A percentile compares a stretch with the other conserved stretches of the same genome.
These are phyloP conservation scores for Elachura formosa DNA, from an alignment of 2,113 vertebrate genomes.

Conservation along the genomic window DNA sequence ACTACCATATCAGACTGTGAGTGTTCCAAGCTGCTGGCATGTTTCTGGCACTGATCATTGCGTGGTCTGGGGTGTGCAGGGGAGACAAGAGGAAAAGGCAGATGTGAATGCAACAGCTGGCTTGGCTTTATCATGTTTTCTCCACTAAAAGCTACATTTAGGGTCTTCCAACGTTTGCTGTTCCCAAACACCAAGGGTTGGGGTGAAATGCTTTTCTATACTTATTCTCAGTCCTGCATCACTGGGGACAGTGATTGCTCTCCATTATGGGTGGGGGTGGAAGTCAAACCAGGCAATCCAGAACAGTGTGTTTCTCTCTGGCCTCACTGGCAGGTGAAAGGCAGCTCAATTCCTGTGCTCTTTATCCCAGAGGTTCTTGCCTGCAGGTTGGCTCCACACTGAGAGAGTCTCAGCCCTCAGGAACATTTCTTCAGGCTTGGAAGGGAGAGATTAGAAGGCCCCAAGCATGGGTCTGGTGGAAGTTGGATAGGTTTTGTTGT, in stretches of 20 bases:
- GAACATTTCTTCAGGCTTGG: neutral
- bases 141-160: neutral
- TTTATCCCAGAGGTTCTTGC: neutral
- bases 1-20: constrained; percentile 81
- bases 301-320: constrained; percentile 7
- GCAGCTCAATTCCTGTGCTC: constrained; percentile 4
- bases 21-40: constrained; percentile 3
- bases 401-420: neutral
- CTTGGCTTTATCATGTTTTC: neutral
- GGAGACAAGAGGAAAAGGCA: neutral
- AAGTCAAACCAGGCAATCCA: neutral
- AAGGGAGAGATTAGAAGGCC: neutral
- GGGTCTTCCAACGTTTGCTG: neutral
- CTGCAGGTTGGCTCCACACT: neutral
- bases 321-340: constrained; percentile 8
- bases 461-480: neutral
- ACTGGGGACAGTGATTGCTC: neutral
- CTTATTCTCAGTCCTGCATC: neutral
- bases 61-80: neutral
- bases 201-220: neutral
- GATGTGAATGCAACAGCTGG: neutral
- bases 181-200: neutral
- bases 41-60: neutral
- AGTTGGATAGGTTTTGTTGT: neutral
- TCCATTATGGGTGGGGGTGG: fast-evolving